phyloP scores from a whole-genome alignment of 2,888 invertebrate genomes.

The Amphipyra tragopoginis region DNA sequence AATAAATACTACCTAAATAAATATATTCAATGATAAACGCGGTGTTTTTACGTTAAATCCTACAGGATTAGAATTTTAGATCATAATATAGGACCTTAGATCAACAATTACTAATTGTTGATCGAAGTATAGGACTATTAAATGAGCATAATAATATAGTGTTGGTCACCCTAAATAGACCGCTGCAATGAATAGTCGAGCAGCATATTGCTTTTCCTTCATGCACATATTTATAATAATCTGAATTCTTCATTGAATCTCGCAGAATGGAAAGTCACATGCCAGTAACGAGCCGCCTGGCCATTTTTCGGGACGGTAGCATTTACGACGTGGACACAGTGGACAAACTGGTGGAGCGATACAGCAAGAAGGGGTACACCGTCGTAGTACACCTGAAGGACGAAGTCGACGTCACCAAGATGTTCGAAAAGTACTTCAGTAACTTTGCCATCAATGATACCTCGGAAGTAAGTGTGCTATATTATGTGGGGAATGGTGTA shows the following conservation, averaged over 20 bases:
- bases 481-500: neutral
- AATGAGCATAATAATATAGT: no score
- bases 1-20: no score
- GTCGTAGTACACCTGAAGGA: constrained; percentile 82
- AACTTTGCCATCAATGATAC: constrained; percentile 75
- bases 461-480: constrained; percentile 67
- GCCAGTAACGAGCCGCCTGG: constrained; percentile 77
- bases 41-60: no score
- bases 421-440: constrained; percentile 73
- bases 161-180: no score
- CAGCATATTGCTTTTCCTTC: no score
- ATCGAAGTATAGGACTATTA: no score
- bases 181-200: no score
- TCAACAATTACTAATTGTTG: no score
- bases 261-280: constrained; percentile 78
- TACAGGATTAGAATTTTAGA: no score
- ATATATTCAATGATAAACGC: no score
- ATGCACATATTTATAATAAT: constrained; percentile 13
- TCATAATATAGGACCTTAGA: no score
- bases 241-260: constrained; percentile 7
- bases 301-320: constrained; percentile 74
- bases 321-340: constrained; percentile 78
- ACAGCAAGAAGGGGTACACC: constrained; percentile 77
- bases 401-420: constrained; percentile 67
- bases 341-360: constrained; percentile 73